Evolutionary conservation across 2,113 vertebrate species (phyloP), one percentile per base, ranked within the genome.

Genomic region (Aspiorhynchus laticeps): DNA sequence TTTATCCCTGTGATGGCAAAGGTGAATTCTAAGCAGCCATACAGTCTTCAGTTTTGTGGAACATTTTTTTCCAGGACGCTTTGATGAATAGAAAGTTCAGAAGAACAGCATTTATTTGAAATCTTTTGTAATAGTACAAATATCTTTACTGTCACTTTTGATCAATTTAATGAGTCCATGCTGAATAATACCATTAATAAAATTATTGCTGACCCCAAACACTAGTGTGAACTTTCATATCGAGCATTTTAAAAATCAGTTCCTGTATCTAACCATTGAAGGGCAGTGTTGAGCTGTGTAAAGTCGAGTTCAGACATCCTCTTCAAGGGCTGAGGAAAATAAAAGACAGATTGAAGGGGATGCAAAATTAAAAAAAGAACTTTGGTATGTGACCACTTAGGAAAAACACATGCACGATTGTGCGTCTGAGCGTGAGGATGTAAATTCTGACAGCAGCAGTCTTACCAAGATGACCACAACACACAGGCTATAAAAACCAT

Each of bases 221-320:
- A 1, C 2, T 75, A 26, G 21, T 15, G 41, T 15, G 38, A 15
- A 11, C 2, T 26, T 43, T 75, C 73, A 75, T 15, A 46, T 1
- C 14, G 24, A 46, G 6, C 12, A 15, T 76, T 46, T 43, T 7
- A 46, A 33, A 53, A 78, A 43, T 0, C 46, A 33, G 5, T 78
- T 59, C 19, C 69, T 59, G 12, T 28, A 17, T 41, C 11, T 10
- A 9, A 76, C 92, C 94, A 93, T 89, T 90, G 94, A 94, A 90
- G 89, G 91, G 91, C 91, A 75, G 75, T 83, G 71, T 67, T 87
- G 92, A 46, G 79, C 77, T 76, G 86, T 63, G 33, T 41, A 5
- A 0, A 69, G 15, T 43, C 79, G 26, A 74, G 7, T 33, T 71
- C 12, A 43, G 9, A 36, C 5, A 11, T 15, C 65, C 28, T 28